Conservation (phyloP, 2,113 vertebrate species). For the Dromas ardeola region DNA sequence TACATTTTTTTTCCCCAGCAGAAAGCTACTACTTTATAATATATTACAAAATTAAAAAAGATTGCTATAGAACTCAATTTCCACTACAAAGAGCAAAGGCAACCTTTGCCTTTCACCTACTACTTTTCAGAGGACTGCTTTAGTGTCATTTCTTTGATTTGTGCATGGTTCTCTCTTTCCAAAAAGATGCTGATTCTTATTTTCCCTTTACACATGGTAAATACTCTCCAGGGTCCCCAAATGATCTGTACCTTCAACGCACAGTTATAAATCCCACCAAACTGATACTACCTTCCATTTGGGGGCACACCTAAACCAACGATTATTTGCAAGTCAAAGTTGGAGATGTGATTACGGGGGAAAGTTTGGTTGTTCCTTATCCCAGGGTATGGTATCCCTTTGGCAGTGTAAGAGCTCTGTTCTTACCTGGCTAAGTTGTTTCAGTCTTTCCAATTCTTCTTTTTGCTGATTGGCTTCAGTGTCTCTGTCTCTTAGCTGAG, state of each 20-base stretch:
- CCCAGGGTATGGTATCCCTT: neutral
- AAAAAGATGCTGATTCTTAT: neutral
- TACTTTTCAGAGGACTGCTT: neutral
- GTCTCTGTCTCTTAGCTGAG: conserved; percentile 72
- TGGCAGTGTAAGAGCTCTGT: neutral
- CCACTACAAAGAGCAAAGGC: neutral
- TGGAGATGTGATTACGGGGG: neutral
- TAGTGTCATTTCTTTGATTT: neutral
- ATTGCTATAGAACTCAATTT: neutral
- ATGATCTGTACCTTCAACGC: neutral
- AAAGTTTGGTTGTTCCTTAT: neutral
- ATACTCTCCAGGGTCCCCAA: neutral
- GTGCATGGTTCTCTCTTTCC: neutral
- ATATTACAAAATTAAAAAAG: neutral
- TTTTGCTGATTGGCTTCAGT: conserved; percentile 75
- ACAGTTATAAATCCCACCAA: neutral
- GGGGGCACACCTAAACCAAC: neutral
- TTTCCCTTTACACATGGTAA: neutral
- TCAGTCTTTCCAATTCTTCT: conserved; percentile 77
- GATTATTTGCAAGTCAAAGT: accelerated
- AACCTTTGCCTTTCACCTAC: neutral
- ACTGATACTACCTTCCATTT: neutral
- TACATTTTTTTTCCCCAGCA: neutral
- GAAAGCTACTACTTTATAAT: neutral
- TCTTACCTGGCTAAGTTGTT: conserved; percentile 73